Conservation (phyloP, 37 sponge, comb jelly and placozoan genomes). For the Ephydatia muelleri region DNA sequence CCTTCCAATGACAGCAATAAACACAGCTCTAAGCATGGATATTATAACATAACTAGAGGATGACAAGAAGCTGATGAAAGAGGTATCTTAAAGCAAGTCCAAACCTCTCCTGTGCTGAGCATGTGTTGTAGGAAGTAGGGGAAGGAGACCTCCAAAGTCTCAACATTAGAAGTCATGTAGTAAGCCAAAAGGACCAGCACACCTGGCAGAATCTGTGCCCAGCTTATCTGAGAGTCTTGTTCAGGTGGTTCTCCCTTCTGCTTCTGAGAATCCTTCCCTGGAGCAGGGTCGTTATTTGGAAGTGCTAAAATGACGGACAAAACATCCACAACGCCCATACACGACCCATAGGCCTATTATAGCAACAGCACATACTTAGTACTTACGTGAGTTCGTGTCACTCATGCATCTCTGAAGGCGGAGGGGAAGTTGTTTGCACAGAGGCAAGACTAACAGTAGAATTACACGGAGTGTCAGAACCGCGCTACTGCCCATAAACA, state of each 20-base stretch:
- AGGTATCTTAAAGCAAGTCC: background rate
- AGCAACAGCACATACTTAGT: no score
- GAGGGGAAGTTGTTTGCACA: background rate
- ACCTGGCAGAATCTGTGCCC: conserved; percentile 49
- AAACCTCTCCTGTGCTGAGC: conserved; percentile 79
- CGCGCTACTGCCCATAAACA: background rate
- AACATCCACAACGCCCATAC: background rate
- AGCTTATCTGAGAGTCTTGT: conserved; percentile 2
- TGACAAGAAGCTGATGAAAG: no score
- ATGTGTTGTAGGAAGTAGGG: conserved; percentile 77
- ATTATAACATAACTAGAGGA: no score
- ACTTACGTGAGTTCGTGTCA: background rate
- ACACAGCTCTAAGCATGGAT: no score
- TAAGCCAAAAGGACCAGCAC: conserved; percentile 32
- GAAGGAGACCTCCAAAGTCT: conserved; percentile 67
- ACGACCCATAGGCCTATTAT: no score
- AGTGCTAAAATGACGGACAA: background rate
- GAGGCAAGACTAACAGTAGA: background rate
- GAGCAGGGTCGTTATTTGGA: background rate
- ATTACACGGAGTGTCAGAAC: background rate
- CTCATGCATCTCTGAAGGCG: background rate
- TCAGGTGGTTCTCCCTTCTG: conserved; percentile 9
- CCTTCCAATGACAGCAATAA: no score
- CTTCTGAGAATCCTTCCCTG: conserved; percentile 27
- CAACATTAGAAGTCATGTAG: conserved; percentile 33